Conservation (phyloP, 2,797 vertebrate species). For the Scleropages formosus region DNA sequence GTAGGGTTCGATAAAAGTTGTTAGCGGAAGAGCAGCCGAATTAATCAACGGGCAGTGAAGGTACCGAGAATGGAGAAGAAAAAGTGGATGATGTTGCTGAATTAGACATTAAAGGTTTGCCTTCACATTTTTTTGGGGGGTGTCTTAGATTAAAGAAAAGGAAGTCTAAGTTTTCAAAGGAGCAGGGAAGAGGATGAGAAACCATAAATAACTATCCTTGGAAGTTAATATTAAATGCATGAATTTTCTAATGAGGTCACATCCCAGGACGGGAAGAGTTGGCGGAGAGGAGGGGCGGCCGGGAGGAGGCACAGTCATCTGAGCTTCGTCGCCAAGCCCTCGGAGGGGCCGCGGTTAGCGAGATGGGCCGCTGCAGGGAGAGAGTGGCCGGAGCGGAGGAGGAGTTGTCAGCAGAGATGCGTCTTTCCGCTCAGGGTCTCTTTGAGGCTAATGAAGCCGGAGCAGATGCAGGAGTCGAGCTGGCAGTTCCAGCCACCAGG, state of each 20-base stretch:
- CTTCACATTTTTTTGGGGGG: too few species aligned
- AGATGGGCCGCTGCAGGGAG: slow-evolving; percentile 1
- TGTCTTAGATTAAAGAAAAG: too few species aligned
- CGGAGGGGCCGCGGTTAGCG: neutral
- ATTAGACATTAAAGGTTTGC: too few species aligned
- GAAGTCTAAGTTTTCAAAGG: too few species aligned
- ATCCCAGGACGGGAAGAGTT: neutral
- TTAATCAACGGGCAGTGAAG: too few species aligned
- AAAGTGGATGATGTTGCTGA: too few species aligned
- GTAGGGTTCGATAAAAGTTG: too few species aligned
- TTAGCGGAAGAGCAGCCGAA: too few species aligned
- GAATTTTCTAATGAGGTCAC: neutral
- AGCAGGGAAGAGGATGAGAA: too few species aligned
- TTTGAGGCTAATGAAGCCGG: neutral
- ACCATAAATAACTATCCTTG: too few species aligned
- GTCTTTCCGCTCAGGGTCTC: neutral
- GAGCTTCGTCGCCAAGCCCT: neutral
- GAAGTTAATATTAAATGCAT: too few species aligned
- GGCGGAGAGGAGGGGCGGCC: neutral
- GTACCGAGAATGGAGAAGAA: too few species aligned
- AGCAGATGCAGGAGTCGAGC: neutral
- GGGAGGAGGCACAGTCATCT: neutral
- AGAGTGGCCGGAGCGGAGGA: neutral
- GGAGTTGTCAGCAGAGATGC: neutral
- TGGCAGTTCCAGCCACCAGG: neutral